Base-by-base conservation (phyloP, 2,888 invertebrate species). In the Graphium colonna region DNA sequence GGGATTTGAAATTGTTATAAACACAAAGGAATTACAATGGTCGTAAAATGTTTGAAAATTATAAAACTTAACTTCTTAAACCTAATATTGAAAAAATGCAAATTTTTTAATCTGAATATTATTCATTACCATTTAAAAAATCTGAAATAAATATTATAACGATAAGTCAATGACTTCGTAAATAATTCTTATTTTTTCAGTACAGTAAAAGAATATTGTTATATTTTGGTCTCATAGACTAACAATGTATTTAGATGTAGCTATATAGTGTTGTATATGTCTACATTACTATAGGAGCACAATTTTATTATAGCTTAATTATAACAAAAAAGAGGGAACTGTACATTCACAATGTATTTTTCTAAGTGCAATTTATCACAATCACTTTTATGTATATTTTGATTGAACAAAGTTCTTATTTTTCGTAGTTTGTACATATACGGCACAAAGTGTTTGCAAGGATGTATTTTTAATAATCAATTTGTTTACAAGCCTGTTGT, bases 361-460 rank as follows among this genome's bases (percentile, higher is more conserved):
- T 51, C 50, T 62, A 57, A 67, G 62, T 65, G 64, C 58, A 61
- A 55, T 60, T 63, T 66, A 61, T 65, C 33, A 52, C 54, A 64
- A 50, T 61, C 58, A 64, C 56, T 55, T 57, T 59, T 68, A 56
- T 81, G 77, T 82, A 79, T 80, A 79, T 82, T 78, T 77, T 62
- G 78, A 73, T 76, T 77, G 84, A 84, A 84, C 84, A 79, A 79
- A 84, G 84, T 84, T 84, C 84, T 77, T 61, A 55, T 53, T 49
- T n/a, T 42, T 51, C 51, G 40, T 59, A 62, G 58, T 50, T 44
- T 62, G 60, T 61, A 59, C 52, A 58, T 61, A 57, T 44, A 45
- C 48, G 56, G 62, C 63, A 63, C 64, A 64, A 62, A 64, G 61
- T 62, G 63, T 57, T 54, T 18, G 28, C 31, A 40, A n/a, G 17